Evolutionary conservation across 2,113 vertebrate species (phyloP).

Genomic region (Psittacula cyanocephala): DNA sequence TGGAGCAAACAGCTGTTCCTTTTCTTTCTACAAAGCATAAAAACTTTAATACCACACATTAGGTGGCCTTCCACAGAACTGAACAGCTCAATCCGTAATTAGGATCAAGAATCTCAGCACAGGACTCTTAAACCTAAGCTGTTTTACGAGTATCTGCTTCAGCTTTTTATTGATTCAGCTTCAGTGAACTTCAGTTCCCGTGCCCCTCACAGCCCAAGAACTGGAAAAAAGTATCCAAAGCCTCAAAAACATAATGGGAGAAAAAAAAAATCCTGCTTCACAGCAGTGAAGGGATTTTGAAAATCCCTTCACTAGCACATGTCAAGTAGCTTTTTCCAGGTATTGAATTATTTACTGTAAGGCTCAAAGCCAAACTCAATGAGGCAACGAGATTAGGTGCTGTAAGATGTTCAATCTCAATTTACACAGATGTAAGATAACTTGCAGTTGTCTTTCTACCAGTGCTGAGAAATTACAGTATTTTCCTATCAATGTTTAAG

Average conservation of each 20-base stretch:
- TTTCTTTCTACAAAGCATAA: not conserved
- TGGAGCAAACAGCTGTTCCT: not conserved
- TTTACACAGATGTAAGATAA: not conserved
- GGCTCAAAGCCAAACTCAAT: not conserved
- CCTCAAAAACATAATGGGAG: not conserved
- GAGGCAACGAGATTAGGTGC: not conserved
- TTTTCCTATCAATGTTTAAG: not conserved
- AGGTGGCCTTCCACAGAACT: not conserved
- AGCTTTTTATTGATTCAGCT: not conserved
- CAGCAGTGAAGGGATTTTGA: not conserved
- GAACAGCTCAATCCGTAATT: not conserved
- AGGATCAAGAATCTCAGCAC: not conserved
- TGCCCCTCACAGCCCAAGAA: fast-evolving
- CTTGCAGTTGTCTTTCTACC: not conserved
- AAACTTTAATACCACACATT: not conserved
- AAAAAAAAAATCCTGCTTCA: not conserved
- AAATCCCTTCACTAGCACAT: not conserved
- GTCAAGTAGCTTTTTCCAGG: not conserved
- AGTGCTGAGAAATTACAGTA: not conserved
- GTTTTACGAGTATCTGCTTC: not conserved
- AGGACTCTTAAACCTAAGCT: not conserved
- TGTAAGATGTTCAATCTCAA: not conserved
- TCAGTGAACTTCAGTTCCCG: not conserved
- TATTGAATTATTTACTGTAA: not conserved
- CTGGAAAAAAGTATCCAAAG: not conserved